These are phyloP conservation scores for human (Homo sapiens) DNA, from an alignment of 2,113 vertebrate genomes.

Conservation along the genomic window DNA sequence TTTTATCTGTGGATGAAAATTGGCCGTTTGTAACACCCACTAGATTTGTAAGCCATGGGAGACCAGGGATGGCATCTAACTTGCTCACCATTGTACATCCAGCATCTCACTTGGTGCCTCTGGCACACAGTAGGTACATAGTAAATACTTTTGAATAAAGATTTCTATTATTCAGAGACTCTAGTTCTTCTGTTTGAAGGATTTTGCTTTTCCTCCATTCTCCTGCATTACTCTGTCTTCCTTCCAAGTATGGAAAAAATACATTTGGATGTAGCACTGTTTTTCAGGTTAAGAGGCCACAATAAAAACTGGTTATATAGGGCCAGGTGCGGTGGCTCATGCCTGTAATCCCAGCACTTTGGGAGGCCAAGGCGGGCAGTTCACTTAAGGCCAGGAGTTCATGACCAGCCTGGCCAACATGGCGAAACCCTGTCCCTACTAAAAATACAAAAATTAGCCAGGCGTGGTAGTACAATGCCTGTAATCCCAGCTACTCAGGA, in stretches of 20 bases:
- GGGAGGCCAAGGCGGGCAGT: no score
- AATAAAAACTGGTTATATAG: background rate
- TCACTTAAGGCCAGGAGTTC: no score
- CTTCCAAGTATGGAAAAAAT: background rate
- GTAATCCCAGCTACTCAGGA: no score
- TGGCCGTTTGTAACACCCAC: background rate
- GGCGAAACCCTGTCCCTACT: no score
- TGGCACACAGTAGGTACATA: background rate
- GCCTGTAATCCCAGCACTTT: no score
- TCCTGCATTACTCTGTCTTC: background rate
- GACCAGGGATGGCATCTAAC: background rate
- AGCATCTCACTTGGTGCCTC: background rate
- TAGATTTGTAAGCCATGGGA: background rate
- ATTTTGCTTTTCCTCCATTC: background rate
- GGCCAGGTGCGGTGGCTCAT: no score
- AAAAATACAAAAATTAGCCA: no score
- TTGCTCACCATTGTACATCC: background rate
- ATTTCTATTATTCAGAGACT: background rate
- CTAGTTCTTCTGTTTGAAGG: background rate
- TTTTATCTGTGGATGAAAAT: slow-evolving; percentile 35
- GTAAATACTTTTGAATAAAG: slow-evolving; percentile 9
- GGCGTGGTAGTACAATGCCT: no score
- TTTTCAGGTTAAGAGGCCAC: background rate
- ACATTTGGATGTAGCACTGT: background rate
- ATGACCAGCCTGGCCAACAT: no score